phyloP scores from a whole-genome alignment of 2,113 vertebrate species.

The Rhinolophus sinicus region DNA sequence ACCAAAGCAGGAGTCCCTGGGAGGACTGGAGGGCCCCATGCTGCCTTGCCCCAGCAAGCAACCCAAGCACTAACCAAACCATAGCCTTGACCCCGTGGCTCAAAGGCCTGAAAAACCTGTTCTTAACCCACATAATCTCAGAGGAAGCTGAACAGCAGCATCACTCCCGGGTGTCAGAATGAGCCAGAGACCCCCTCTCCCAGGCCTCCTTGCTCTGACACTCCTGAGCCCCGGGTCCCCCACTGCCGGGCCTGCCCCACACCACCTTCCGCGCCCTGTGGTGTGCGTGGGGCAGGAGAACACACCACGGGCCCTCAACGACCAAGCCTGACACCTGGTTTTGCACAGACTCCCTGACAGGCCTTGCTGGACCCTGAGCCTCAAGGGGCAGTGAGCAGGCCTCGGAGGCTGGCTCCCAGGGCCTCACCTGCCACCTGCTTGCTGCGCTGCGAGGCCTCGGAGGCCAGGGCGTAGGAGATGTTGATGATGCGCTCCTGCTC shows the following conservation, averaged over 20 bases:
- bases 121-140: background rate
- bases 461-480: constrained; percentile 97
- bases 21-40: background rate
- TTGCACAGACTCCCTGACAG: background rate
- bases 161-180: background rate
- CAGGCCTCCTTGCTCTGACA: background rate
- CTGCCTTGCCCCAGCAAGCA: background rate
- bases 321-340: background rate
- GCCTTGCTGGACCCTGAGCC: background rate
- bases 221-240: background rate
- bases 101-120: background rate
- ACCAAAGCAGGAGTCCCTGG: background rate
- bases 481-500: constrained; percentile 97
- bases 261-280: background rate
- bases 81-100: background rate
- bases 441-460: constrained; percentile 97
- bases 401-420: rapidly evolving
- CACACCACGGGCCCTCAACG: background rate
- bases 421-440: constrained; percentile 96
- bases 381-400: background rate
- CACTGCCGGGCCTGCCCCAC: background rate
- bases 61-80: background rate
- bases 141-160: background rate
- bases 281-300: background rate
- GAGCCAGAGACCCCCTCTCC: background rate